Conservation (phyloP, 2,113 vertebrate genomes). For the Apeltes quadracus region DNA sequence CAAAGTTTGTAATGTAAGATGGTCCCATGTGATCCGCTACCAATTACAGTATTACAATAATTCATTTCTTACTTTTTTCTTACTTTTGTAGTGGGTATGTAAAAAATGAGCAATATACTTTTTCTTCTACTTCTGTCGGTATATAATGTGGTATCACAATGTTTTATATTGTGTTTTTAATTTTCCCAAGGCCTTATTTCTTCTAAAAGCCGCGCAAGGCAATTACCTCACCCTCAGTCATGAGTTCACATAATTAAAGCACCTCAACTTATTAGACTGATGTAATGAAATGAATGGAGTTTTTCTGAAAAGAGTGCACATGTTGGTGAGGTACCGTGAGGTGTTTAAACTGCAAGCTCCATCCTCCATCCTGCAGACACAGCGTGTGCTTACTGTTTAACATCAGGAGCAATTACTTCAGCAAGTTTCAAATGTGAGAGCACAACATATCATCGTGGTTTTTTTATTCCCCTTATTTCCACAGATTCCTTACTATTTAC, state of each 20-base stretch:
- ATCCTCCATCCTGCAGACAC: conserved; percentile 7
- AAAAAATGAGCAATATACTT: background rate
- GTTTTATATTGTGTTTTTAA: background rate
- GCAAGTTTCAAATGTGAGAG: conserved; percentile 43
- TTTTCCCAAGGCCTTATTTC: background rate
- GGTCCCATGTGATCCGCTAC: background rate
- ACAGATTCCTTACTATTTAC: conserved; percentile 48
- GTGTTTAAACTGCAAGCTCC: conserved; percentile 14
- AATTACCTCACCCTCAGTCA: background rate
- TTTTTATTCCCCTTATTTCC: conserved; percentile 37
- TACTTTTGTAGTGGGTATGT: background rate
- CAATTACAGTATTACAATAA: background rate
- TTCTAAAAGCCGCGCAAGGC: background rate
- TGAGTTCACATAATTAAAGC: conserved; percentile 8
- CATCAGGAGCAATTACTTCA: conserved; percentile 47
- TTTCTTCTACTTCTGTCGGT: background rate
- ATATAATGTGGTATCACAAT: background rate
- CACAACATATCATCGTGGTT: conserved; percentile 39
- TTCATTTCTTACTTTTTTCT: background rate
- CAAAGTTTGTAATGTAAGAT: background rate
- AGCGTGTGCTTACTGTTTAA: conserved; percentile 25
- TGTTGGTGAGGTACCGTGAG: background rate
- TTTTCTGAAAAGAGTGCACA: conserved; percentile 1
- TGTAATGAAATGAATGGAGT: background rate
- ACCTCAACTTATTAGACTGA: background rate